Evolutionary conservation across 2,113 vertebrate species (phyloP).

Genomic region (Monarcha castaneiventris): DNA sequence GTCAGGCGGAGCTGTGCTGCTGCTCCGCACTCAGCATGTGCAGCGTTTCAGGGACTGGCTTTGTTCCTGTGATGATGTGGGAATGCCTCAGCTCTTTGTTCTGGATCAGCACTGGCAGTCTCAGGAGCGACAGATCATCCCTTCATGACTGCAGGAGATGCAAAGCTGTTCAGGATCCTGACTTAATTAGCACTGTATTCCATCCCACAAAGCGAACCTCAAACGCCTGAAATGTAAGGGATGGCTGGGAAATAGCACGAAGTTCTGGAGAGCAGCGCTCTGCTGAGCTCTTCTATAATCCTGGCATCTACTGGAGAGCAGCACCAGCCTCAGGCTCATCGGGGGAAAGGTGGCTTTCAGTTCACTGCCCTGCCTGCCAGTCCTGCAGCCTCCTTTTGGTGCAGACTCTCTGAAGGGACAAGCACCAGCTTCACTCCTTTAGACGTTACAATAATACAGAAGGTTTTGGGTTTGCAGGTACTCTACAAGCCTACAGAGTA

Average conservation of each 20-base stretch:
- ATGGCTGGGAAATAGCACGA: background rate
- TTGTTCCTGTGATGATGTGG: background rate
- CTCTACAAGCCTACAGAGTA: background rate
- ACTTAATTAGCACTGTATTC: background rate
- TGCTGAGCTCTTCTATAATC: background rate
- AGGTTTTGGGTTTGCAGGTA: background rate
- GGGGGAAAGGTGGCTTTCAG: background rate
- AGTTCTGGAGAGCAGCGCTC: background rate
- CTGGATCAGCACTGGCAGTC: background rate
- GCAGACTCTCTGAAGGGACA: background rate
- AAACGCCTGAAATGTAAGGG: background rate
- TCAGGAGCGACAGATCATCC: background rate
- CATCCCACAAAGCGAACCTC: background rate
- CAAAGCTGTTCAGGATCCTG: background rate
- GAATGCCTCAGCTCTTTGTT: background rate
- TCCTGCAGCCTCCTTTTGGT: background rate
- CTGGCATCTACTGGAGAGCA: background rate
- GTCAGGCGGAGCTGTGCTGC: background rate
- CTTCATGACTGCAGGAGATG: background rate
- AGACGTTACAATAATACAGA: rapidly evolving
- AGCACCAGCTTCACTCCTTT: background rate
- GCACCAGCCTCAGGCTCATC: background rate
- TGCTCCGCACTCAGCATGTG: background rate
- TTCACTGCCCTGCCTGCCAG: background rate
- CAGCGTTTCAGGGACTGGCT: rapidly evolving